A percentile compares a stretch with the other conserved stretches of the same genome.
These are phyloP conservation scores for Tetranychus piercei DNA, from an alignment of 2,888 invertebrate species.

Conservation along the genomic window DNA sequence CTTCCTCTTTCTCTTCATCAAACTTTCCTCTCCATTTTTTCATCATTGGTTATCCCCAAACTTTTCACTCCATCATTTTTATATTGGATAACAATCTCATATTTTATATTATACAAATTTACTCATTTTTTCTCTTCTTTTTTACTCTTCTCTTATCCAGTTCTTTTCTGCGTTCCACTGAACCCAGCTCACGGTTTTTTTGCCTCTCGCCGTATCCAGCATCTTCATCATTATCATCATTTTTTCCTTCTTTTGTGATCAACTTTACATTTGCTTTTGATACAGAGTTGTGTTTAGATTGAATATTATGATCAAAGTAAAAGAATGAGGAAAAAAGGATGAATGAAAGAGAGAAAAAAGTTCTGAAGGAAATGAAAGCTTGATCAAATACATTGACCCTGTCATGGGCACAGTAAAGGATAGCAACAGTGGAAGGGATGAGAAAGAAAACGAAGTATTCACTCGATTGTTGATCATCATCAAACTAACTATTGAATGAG, in stretches of 20 bases:
- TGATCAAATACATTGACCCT: neutral
- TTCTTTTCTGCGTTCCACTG: neutral
- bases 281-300: too few species aligned
- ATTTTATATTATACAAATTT: neutral
- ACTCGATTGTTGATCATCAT: neutral
- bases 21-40: neutral
- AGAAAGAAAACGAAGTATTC: neutral
- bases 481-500: neutral
- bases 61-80: neutral
- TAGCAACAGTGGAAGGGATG: too few species aligned
- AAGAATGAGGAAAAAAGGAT: slow-evolving; percentile 3
- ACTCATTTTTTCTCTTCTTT: neutral
- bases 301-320: neutral
- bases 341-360: slow-evolving; percentile 10
- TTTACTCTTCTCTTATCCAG: neutral
- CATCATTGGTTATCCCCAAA: neutral
- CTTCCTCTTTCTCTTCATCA: neutral
- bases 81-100: neutral
- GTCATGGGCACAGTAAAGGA: neutral
- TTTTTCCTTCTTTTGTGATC: neutral
- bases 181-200: neutral
- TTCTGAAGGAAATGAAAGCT: neutral
- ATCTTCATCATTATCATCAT: neutral
- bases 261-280: neutral
- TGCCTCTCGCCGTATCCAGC: neutral